Conservation (phyloP, 2,113 vertebrate species). For the Todiramphus chloris region DNA sequence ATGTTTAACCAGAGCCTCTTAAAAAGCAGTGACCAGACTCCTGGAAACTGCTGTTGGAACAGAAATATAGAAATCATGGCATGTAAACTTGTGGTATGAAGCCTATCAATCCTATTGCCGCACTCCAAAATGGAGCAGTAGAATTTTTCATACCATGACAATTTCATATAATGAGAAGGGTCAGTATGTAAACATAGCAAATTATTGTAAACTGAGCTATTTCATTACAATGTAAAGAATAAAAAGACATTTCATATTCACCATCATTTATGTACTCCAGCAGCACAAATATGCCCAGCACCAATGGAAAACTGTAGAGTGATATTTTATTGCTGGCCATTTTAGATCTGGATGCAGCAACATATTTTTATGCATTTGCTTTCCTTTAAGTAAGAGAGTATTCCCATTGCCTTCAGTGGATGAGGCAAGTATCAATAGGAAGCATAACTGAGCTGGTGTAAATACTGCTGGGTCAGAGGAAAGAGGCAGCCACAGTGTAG, state of each 20-base stretch:
- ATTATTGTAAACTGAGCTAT: background rate
- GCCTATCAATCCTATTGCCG: background rate
- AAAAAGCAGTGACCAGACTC: background rate
- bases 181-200: background rate
- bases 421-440: background rate
- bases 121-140: background rate
- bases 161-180: background rate
- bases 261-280: background rate
- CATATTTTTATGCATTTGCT: background rate
- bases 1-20: background rate
- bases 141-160: background rate
- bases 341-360: background rate
- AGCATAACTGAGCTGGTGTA: background rate
- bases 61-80: background rate
- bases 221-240: background rate
- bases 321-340: background rate
- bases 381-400: background rate
- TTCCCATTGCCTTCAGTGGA: background rate
- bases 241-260: background rate
- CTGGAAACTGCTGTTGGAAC: background rate
- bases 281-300: background rate
- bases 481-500: background rate
- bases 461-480: background rate
- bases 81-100: background rate
- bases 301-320: rapidly evolving